phyloP scores from a whole-genome alignment of 2,888 invertebrate genomes.

The Eulithis testata region DNA sequence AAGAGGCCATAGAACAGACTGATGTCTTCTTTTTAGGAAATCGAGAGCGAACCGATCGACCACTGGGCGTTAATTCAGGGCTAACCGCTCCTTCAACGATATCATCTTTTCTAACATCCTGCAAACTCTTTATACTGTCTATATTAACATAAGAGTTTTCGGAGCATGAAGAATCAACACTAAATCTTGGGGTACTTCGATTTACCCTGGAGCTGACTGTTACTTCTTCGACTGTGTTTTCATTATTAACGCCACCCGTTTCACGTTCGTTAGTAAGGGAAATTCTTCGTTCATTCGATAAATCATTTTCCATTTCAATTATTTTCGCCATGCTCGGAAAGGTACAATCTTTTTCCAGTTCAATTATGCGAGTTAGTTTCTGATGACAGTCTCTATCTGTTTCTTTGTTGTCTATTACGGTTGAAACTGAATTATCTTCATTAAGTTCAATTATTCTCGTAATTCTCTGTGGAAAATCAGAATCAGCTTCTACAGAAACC shows the following conservation, averaged over 20 bases:
- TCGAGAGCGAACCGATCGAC: constrained; percentile 72
- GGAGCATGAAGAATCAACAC: constrained; percentile 83
- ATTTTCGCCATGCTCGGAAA: constrained; percentile 81
- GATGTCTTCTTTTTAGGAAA: constrained; percentile 81
- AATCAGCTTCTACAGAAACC: constrained; percentile 59
- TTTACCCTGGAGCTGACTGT: constrained; percentile 71
- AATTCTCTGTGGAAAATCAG: constrained; percentile 70
- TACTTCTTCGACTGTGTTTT: constrained; percentile 68
- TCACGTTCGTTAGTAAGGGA: constrained; percentile 80
- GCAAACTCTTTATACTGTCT: constrained; percentile 81
- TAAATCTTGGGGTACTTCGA: constrained; percentile 78
- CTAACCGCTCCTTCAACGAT: constrained; percentile 59
- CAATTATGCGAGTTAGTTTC: constrained; percentile 71
- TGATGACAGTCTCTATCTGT: constrained; percentile 65
- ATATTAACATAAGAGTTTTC: constrained; percentile 84
- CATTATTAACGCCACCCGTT: constrained; percentile 71
- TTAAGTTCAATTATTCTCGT: constrained; percentile 75
- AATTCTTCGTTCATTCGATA: constrained; percentile 79
- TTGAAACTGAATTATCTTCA: constrained; percentile 72
- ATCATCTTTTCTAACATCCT: constrained; percentile 80
- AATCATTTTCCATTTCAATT: constrained; percentile 82
- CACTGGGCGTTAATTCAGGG: constrained; percentile 66
- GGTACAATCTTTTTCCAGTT: constrained; percentile 71
- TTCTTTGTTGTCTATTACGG: constrained; percentile 65
- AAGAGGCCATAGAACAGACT: constrained; percentile 82